Conservation (phyloP, 2,888 invertebrate genomes). For the Stenodema calcarata region DNA sequence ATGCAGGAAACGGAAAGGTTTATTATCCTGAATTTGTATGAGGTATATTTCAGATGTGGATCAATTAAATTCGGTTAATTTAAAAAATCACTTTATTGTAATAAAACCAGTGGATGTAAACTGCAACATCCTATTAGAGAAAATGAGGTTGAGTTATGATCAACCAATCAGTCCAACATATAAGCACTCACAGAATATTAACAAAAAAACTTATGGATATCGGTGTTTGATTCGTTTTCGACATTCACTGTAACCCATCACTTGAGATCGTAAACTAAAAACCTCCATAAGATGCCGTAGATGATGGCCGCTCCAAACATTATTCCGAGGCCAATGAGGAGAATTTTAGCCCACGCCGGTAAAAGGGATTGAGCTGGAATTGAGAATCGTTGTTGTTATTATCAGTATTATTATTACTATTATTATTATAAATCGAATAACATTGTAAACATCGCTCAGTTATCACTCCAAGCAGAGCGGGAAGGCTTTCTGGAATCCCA, state of each 20-base stretch:
- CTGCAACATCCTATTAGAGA: no score
- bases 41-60: no score
- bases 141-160: background rate
- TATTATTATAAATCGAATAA: no score
- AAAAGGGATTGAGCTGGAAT: slow-evolving; percentile 71
- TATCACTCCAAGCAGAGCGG: no score
- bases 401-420: no score
- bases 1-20: no score
- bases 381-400: slow-evolving; percentile 32
- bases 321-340: slow-evolving; percentile 74
- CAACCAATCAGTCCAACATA: background rate
- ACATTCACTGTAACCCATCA: background rate
- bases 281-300: slow-evolving; percentile 71
- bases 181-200: background rate
- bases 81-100: no score
- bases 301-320: slow-evolving; percentile 73
- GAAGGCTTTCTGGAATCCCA: no score
- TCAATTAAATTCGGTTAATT: no score
- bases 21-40: no score
- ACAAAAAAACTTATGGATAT: background rate
- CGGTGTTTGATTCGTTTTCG: background rate
- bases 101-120: no score
- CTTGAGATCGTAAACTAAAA: slow-evolving; percentile 13
- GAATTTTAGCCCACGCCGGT: slow-evolving; percentile 79
- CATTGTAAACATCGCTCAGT: no score